These are phyloP conservation scores for Bombus balteatus DNA, from an alignment of 1,140 invertebrate genomes.

Conservation along the genomic window DNA sequence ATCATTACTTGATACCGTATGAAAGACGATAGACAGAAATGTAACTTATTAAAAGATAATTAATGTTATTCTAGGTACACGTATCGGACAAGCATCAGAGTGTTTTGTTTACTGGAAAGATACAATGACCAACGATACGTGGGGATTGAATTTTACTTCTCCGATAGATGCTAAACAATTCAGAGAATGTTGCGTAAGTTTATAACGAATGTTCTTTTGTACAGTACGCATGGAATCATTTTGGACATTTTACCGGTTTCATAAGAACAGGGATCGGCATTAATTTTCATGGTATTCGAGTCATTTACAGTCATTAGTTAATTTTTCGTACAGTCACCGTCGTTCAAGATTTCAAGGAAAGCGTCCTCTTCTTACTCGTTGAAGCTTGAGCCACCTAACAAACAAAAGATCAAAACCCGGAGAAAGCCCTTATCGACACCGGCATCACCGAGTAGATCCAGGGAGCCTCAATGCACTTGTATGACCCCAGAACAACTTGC, in stretches of 20 bases:
- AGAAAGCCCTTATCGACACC: constrained; percentile 96
- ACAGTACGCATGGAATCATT: background rate
- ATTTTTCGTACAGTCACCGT: constrained; percentile 92
- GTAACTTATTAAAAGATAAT: background rate
- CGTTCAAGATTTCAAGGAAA: constrained; percentile 98
- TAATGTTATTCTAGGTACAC: constrained; percentile 88
- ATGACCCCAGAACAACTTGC: constrained; percentile 97
- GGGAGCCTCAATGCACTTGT: constrained; percentile 96
- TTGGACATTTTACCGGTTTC: background rate
- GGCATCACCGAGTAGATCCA: constrained; percentile 93
- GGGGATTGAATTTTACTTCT: constrained; percentile 98
- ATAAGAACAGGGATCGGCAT: background rate
- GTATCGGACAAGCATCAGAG: constrained; percentile 98
- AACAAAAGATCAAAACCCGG: constrained; percentile 91
- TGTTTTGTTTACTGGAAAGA: constrained; percentile 99
- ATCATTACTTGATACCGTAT: background rate
- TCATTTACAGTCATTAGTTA: constrained; percentile 64
- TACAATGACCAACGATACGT: constrained; percentile 97
- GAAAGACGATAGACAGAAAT: background rate
- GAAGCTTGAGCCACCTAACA: constrained; percentile 94
- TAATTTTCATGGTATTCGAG: constrained; percentile 24
- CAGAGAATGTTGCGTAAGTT: constrained; percentile 98
- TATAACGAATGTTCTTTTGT: constrained; percentile 39
- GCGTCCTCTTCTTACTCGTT: constrained; percentile 97
- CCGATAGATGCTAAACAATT: constrained; percentile 98